Evolutionary conservation across 2,113 vertebrate genomes (phyloP).

Genomic region (Prietella phreatophila): DNA sequence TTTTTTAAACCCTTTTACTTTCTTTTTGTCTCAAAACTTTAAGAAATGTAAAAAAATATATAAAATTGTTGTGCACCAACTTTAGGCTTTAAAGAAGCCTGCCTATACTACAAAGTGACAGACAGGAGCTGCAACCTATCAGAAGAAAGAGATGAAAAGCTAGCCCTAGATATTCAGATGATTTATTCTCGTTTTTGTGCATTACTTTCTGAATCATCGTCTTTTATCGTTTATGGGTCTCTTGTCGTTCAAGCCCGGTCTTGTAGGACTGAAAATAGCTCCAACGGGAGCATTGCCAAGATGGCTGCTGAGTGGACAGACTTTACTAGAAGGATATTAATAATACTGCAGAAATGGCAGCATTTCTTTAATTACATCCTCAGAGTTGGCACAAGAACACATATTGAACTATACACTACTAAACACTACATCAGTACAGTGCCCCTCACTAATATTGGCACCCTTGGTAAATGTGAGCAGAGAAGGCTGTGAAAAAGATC

Average conservation of each 20-base stretch:
- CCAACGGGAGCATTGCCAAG: background rate
- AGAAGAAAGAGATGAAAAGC: background rate
- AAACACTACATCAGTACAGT: background rate
- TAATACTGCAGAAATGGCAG: background rate
- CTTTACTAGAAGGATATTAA: constrained; percentile 5
- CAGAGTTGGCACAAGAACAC: background rate
- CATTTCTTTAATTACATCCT: background rate
- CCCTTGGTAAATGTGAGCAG: too few relatives aligned
- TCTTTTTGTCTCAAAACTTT: background rate
- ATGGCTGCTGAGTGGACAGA: background rate
- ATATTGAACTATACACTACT: background rate
- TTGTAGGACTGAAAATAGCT: background rate
- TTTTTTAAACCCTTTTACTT: background rate
- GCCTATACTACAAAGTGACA: background rate
- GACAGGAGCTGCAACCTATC: background rate
- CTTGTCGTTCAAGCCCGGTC: background rate
- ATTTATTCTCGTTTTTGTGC: background rate
- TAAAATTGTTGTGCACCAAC: background rate
- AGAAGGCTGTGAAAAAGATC: too few relatives aligned
- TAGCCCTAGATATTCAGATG: background rate
- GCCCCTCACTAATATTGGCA: too few relatives aligned
- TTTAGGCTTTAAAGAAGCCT: background rate
- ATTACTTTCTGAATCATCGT: background rate
- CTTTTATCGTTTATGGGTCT: background rate
- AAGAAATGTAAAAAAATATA: background rate